Evolutionary conservation across 2,888 invertebrate genomes (phyloP).

Genomic region (Adelphocoris suturalis): DNA sequence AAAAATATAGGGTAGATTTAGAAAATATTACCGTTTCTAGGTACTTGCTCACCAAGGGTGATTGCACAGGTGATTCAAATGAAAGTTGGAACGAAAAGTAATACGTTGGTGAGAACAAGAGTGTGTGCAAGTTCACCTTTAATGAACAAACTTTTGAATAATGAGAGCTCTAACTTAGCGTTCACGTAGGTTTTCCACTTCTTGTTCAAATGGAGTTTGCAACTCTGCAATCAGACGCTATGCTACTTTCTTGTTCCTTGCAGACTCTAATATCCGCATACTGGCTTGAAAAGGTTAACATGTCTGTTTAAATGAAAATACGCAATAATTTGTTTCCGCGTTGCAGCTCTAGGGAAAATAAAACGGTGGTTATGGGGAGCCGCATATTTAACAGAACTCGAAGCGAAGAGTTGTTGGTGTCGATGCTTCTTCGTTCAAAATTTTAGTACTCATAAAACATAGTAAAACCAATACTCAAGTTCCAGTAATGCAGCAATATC

Average conservation of each 20-base stretch:
- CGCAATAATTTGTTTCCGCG: too few relatives aligned
- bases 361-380: too few relatives aligned
- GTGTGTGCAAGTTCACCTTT: constrained; percentile 32
- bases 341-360: too few relatives aligned
- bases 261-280: neutral
- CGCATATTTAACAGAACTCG: too few relatives aligned
- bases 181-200: neutral
- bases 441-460: too few relatives aligned
- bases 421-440: too few relatives aligned
- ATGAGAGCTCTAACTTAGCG: constrained; percentile 4
- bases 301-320: neutral
- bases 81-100: neutral
- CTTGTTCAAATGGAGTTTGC: constrained; percentile 20
- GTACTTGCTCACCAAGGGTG: too few relatives aligned
- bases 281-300: neutral
- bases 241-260: neutral
- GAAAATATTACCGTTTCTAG: too few relatives aligned
- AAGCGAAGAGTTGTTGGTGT: too few relatives aligned
- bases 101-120: neutral
- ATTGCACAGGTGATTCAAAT: neutral
- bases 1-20: too few relatives aligned
- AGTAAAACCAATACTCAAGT: too few relatives aligned
- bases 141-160: constrained; percentile 57
- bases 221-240: constrained; percentile 32
- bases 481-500: too few relatives aligned